phyloP scores from a whole-genome alignment of 2,888 invertebrate genomes.

The Chironomus riparius region DNA sequence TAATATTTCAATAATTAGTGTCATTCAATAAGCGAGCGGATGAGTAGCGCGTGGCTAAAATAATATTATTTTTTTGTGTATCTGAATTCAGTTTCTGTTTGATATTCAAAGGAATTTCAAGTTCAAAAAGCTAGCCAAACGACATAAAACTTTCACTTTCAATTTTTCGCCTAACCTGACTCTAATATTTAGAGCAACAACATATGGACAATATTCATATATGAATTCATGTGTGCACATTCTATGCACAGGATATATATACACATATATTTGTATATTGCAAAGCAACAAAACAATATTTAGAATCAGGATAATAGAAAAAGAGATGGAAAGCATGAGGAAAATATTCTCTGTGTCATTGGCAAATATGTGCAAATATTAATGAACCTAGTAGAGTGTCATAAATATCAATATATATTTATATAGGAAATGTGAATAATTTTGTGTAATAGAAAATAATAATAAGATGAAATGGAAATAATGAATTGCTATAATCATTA shows the following conservation, averaged over 20 bases:
- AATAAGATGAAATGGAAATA: no score
- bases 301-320: not conserved
- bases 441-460: no score
- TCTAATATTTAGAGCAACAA: not conserved
- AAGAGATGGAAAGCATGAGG: not conserved
- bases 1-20: conserved; percentile 24
- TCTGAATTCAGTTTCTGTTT: no score
- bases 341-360: not conserved
- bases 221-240: no score
- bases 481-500: no score
- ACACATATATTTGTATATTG: not conserved
- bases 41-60: not conserved
- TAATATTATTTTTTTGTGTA: not conserved
- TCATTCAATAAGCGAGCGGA: conserved; percentile 11
- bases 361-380: not conserved
- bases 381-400: not conserved
- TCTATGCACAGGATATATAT: not conserved
- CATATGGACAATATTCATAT: not conserved
- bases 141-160: conserved; percentile 24
- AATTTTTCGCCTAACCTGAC: not conserved
- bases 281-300: not conserved
- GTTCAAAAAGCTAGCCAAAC: not conserved
- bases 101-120: not conserved
- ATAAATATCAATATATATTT: not conserved
- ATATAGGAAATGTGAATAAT: no score